phyloP scores from a whole-genome alignment of 2,888 invertebrate species.

The Penaeus monodon region DNA sequence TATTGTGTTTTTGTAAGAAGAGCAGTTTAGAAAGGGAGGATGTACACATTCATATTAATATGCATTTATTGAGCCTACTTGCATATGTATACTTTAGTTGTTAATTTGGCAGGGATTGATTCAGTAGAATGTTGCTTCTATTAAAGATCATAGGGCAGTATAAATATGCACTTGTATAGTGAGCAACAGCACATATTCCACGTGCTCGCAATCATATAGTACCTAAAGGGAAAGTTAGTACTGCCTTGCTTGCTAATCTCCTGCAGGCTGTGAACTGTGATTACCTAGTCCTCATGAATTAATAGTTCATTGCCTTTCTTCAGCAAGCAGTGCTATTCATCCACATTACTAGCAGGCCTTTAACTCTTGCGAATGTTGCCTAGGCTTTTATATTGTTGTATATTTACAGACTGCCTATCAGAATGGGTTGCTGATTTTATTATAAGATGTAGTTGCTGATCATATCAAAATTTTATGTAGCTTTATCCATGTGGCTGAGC shows the following conservation, averaged over 20 bases:
- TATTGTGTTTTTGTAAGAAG: too few species aligned
- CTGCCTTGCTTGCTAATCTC: constrained; percentile 6
- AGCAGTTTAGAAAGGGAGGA: too few species aligned
- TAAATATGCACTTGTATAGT: too few species aligned
- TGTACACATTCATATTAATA: too few species aligned
- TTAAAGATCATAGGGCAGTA: too few species aligned
- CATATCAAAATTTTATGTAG: constrained; percentile 46
- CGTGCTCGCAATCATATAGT: too few species aligned
- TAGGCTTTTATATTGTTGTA: constrained; percentile 35
- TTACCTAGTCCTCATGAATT: not conserved
- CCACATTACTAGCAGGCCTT: constrained; percentile 20
- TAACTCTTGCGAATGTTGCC: constrained; percentile 23
- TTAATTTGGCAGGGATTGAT: too few species aligned
- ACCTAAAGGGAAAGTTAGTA: too few species aligned
- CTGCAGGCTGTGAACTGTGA: not conserved
- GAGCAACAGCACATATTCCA: too few species aligned
- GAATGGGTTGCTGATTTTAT: constrained; percentile 35
- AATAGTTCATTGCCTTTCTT: constrained; percentile 6
- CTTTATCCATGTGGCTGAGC: constrained; percentile 53
- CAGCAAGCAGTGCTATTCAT: constrained; percentile 20
- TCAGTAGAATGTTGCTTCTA: too few species aligned
- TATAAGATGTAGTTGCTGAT: constrained; percentile 41
- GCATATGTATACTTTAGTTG: too few species aligned
- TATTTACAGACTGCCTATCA: constrained; percentile 15
- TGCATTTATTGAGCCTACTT: too few species aligned